These are phyloP conservation scores for Vulpes vulpes DNA, from an alignment of 2,113 vertebrate genomes.

Conservation along the genomic window DNA sequence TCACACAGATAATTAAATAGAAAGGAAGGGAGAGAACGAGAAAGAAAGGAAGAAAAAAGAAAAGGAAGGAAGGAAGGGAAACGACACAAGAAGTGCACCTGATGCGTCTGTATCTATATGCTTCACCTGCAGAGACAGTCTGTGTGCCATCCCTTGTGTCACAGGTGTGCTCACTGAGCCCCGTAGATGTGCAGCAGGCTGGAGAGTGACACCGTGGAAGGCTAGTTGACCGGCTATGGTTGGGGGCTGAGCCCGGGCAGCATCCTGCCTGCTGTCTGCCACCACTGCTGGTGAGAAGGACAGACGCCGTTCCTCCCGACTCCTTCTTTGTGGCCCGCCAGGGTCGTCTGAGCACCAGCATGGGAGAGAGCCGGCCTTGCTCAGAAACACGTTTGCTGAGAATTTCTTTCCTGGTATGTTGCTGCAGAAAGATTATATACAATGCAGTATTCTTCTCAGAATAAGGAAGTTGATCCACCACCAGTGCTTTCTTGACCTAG, in stretches of 20 bases:
- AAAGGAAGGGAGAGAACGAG: too few relatives aligned
- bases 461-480: fast-evolving
- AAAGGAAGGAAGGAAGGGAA: too few relatives aligned
- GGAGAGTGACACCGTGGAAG: fast-evolving
- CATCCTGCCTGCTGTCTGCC: background rate
- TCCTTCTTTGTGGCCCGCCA: fast-evolving
- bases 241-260: fast-evolving
- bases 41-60: background rate
- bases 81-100: background rate
- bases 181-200: fast-evolving
- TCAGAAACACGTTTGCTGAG: fast-evolving
- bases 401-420: background rate
- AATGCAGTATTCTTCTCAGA: background rate
- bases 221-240: fast-evolving
- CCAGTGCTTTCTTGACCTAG: background rate
- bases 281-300: background rate
- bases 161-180: background rate
- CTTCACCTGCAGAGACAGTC: background rate
- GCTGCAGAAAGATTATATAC: background rate
- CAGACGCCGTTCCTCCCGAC: too few relatives aligned
- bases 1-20: background rate
- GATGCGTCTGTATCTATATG: background rate
- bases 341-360: fast-evolving
- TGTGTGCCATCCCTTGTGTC: background rate
- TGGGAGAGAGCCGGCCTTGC: background rate